Percentiles rank a stretch among this genome's conserved stretches.
Evolutionary conservation across 1,140 invertebrate species (phyloP).

Genomic region (Tetraneura akinire): DNA sequence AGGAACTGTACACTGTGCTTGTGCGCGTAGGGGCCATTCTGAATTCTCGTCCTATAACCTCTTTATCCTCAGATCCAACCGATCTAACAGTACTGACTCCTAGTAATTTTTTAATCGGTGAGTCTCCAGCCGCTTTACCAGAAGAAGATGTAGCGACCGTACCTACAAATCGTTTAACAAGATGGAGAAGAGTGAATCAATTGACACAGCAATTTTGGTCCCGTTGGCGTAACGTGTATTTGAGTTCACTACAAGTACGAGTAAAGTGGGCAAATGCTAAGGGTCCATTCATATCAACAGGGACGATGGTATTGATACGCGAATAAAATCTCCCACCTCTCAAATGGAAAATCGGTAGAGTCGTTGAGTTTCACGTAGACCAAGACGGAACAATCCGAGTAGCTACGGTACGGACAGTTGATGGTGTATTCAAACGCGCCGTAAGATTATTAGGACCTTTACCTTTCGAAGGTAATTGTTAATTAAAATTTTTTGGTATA

Average conservation of each 20-base stretch:
- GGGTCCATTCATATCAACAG: background rate
- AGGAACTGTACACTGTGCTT: conserved; percentile 56
- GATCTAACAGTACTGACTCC: conserved; percentile 52
- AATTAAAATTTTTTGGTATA: too few species aligned
- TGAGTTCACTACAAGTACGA: background rate
- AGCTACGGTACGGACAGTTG: background rate
- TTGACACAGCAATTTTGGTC: background rate
- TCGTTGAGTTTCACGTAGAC: conserved; percentile 53
- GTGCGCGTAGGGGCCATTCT: conserved; percentile 55
- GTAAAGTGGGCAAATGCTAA: background rate
- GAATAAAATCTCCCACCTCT: conserved; percentile 47
- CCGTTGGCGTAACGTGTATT: background rate
- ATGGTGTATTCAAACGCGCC: background rate
- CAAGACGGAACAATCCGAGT: conserved; percentile 54
- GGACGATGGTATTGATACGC: background rate
- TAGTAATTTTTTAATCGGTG: conserved; percentile 56
- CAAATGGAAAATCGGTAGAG: conserved; percentile 55
- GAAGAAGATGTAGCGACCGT: conserved; percentile 1
- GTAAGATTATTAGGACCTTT: background rate
- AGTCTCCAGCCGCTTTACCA: conserved; percentile 33
- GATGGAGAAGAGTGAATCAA: background rate
- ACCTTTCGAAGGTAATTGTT: too few species aligned
- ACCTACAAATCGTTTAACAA: conserved; percentile 34
- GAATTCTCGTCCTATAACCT: conserved; percentile 57
- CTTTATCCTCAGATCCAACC: background rate